These are phyloP conservation scores for Spongia lamella DNA, from an alignment of 37 sponge, comb jelly and placozoan genomes.

Conservation along the genomic window DNA sequence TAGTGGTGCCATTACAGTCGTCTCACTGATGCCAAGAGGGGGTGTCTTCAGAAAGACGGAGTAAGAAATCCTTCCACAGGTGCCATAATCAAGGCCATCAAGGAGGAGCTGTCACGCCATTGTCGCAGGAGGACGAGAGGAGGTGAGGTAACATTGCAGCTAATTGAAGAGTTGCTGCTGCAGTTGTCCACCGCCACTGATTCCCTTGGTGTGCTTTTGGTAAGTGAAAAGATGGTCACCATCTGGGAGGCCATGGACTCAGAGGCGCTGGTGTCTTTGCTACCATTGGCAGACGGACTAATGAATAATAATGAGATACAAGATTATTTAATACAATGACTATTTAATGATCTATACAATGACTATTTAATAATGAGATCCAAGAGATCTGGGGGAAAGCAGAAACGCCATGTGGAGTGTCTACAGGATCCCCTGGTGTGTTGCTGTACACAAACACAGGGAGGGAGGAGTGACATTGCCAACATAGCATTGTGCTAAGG, in stretches of 20 bases:
- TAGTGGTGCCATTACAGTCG: too few species aligned
- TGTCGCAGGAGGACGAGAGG: constrained; percentile 33
- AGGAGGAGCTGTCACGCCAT: constrained; percentile 40
- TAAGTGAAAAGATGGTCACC: constrained; percentile 17
- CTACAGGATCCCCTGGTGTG: constrained; percentile 33
- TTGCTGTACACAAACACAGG: constrained; percentile 17
- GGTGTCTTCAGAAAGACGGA: constrained; percentile 22
- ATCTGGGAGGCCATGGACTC: constrained; percentile 40
- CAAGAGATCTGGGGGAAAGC: too few species aligned
- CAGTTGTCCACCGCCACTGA: constrained; percentile 36
- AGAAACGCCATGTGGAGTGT: constrained; percentile 37
- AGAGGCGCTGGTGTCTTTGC: constrained; percentile 1
- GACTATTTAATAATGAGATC: too few species aligned
- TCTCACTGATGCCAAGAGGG: background rate
- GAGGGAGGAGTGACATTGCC: constrained; percentile 28
- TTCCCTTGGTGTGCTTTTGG: constrained; percentile 24
- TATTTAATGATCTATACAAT: too few species aligned
- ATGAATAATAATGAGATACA: too few species aligned
- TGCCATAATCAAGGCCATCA: constrained; percentile 31
- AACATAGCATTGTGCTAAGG: constrained; percentile 17
- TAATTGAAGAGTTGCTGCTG: constrained; percentile 27
- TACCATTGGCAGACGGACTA: constrained; percentile 24
- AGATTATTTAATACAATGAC: too few species aligned
- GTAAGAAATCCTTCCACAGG: constrained; percentile 21
- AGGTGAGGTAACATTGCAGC: background rate